Base-by-base conservation (phyloP, 2,888 invertebrate species). In the Trichogramma dendrolimi region DNA sequence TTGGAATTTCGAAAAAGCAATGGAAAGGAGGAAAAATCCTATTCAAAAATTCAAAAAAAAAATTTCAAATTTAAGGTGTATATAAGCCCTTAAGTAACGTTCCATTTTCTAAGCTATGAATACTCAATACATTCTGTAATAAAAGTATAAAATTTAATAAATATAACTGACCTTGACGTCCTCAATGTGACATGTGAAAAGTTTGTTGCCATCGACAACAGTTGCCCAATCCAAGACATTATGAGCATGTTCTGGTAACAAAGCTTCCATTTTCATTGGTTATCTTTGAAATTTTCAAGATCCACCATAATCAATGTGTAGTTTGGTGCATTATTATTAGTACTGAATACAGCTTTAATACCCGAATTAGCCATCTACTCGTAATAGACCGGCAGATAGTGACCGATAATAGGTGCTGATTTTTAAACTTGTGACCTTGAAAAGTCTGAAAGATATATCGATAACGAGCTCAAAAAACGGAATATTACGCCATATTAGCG, bases 341-440 rank as follows among this genome's bases (percentile, higher is more conserved):
- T 97, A 51, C 91, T 88, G 79, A 98, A 92, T 73, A 92, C 86
- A 68, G 90, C 89, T 70, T 89, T 84, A 0, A 88, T 84, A 0
- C 88, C 95, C 67, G 90, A 87, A 79, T 96, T 97, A 39, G 95
- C 92, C 14, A 98, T 82, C 76, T 95, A 97, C 91, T 94, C 91
- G 27, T 27, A 27, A n/a, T n/a, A n/a, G n/a, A n/a, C n/a, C n/a
- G n/a, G n/a, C n/a, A n/a, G n/a, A n/a, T n/a, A n/a, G n/a, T n/a
- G n/a, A n/a, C n/a, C n/a, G n/a, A n/a, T n/a, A n/a, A n/a, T n/a
- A n/a, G n/a, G n/a, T n/a, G n/a, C n/a, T n/a, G n/a, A n/a, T n/a
- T n/a, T n/a, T n/a, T n/a, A n/a, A n/a, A n/a, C n/a, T n/a, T n/a
- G n/a, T n/a, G n/a, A n/a, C n/a, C n/a, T n/a, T n/a, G n/a, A n/a